Base-by-base conservation (phyloP, 2,113 vertebrate species). In the Bostrychus sinensis region DNA sequence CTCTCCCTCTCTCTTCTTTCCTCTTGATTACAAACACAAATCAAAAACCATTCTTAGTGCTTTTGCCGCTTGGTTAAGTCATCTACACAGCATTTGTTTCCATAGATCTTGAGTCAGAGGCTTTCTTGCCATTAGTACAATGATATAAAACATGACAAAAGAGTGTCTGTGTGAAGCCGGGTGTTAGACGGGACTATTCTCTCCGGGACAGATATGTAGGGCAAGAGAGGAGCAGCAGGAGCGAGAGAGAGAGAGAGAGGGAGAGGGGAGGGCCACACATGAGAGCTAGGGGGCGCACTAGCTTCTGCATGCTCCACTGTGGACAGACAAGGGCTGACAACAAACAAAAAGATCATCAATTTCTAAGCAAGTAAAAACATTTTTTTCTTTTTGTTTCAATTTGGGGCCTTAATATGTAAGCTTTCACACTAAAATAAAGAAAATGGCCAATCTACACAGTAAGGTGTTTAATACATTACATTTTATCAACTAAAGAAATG, bases 81-180 rank as follows among this genome's bases (percentile, higher is more conserved):
- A 61, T 79, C 66, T 62, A 41, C 85, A 64, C 61, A 83, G 74
- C 81, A 81, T 90, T 92, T 89, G 81, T 82, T 82, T 80, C 63
- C 71, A 85, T 54, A 71, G 66, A 84, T 91, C 88, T 91, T 92
- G 89, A 90, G 89, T 90, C 85, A 80, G 80, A 91, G 83, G 85
- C 72, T 81, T 89, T 89, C 74, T 87, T 86, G 76, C 88, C 88
- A 91, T 92, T 91, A 92, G 88, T 89, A 80, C 89, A 89, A 92
- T 89, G 91, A 91, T 91, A 92, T 92, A 89, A 92, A 92, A 92
- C 91, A 91, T 90, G 91, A 92, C 91, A 92, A 89, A 92, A 91
- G 83, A 88, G 81, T 70, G 69, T 85, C 86, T 90, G 78, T 87
- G 84, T 88, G 89, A 90, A 90, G 88, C 88, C 65, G 84, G 85